phyloP scores from a whole-genome alignment of 2,888 invertebrate genomes.

The Lysandra coridon region DNA sequence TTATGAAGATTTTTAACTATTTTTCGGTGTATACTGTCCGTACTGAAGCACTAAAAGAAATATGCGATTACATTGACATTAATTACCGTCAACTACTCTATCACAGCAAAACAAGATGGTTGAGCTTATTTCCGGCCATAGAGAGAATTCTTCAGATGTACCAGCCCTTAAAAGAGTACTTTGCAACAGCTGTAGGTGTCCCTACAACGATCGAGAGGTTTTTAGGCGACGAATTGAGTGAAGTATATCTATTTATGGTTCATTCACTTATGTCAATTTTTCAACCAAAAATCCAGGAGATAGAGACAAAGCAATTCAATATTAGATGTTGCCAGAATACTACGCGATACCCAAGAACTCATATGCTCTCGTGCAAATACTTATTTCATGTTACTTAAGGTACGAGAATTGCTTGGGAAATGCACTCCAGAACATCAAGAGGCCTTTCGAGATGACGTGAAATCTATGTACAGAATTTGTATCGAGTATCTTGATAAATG shows the following conservation, averaged over 20 bases:
- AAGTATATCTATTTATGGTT: constrained; percentile 37
- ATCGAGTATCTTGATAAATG: constrained; percentile 19
- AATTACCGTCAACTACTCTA: constrained; percentile 43
- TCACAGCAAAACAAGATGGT: constrained; percentile 44
- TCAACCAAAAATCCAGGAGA: neutral
- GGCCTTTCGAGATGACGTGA: constrained; percentile 11
- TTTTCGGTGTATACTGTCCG: constrained; percentile 36
- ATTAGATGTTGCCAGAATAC: constrained; percentile 17
- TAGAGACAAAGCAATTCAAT: constrained; percentile 12
- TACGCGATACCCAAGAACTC: constrained; percentile 5
- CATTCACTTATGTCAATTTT: neutral
- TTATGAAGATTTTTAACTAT: constrained; percentile 8
- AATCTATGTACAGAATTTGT: constrained; percentile 15
- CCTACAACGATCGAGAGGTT: constrained; percentile 37
- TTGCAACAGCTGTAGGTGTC: constrained; percentile 38
- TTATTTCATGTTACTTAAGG: constrained; percentile 12
- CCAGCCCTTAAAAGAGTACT: constrained; percentile 43
- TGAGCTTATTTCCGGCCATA: constrained; percentile 45
- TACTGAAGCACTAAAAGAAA: too few relatives aligned
- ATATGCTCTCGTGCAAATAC: constrained; percentile 14
- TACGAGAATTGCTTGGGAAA: constrained; percentile 14
- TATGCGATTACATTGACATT: constrained; percentile 31
- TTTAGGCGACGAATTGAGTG: constrained; percentile 34
- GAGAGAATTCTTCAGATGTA: constrained; percentile 45
- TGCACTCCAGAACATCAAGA: constrained; percentile 23